phyloP scores from a whole-genome alignment of 2,888 invertebrate species.

The Anagyrus pseudococci region DNA sequence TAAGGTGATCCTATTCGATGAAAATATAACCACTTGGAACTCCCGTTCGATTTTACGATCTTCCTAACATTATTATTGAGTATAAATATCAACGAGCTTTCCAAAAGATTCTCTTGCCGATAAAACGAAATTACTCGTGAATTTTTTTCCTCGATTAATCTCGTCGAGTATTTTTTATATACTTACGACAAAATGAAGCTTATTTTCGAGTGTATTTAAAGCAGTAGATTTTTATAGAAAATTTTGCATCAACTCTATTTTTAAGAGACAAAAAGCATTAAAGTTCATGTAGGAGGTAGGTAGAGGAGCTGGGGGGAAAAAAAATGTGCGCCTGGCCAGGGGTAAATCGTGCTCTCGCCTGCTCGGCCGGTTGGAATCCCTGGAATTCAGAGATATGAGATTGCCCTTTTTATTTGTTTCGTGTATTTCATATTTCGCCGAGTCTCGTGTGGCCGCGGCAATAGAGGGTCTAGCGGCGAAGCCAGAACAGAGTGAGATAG shows the following conservation, averaged over 20 bases:
- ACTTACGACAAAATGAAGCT: no score
- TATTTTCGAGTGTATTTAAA: no score
- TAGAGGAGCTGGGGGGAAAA: no score
- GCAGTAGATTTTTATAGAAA: no score
- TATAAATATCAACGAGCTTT: conserved; percentile 30
- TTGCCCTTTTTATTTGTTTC: conserved; percentile 25
- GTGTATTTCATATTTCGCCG: conserved; percentile 28
- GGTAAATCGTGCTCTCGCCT: neutral
- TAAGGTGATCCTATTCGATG: conserved; percentile 21
- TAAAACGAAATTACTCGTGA: conserved; percentile 32
- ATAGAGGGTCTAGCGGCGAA: neutral
- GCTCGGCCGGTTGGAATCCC: conserved; percentile 13
- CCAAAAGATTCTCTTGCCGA: conserved; percentile 8
- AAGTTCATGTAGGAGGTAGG: no score
- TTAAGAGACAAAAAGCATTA: no score
- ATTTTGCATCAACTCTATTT: no score
- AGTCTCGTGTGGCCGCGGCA: neutral
- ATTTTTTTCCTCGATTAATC: conserved; percentile 5
- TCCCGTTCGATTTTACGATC: conserved; percentile 25
- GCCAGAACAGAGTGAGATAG: neutral
- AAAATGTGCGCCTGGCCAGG: conserved; percentile 17
- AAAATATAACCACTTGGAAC: conserved; percentile 32
- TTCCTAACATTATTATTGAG: conserved; percentile 33
- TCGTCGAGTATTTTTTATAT: no score
- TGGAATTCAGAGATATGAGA: conserved; percentile 28